Base-by-base conservation (phyloP, 1,140 invertebrate genomes). In the Drosophila bipectinata region DNA sequence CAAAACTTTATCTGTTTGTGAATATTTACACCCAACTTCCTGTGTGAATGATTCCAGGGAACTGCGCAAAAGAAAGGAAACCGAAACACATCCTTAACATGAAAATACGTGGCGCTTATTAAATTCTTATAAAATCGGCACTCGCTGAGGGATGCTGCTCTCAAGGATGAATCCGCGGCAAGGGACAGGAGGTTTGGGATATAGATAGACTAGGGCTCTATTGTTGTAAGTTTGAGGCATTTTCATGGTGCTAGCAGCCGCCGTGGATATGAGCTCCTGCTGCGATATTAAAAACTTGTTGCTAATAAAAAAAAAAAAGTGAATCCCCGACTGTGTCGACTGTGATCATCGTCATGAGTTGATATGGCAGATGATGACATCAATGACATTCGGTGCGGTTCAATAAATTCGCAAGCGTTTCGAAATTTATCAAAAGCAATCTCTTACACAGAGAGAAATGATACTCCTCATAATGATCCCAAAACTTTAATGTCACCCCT, bases 361-460 rank as follows among this genome's bases (percentile, higher is more conserved):
- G 79, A 53, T 30, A 54, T 62, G 64, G 59, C 58, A 44, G 41
- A 60, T 77, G 72, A 64, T 87, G 83, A 83, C 83, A 87, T 88
- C 79, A 88, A 87, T 87, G 83, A 88, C 83, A 88, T 88, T 88
- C 87, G 83, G 75, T 88, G 83, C 83, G 83, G 83, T 88, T 88
- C 83, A 88, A 88, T 88, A 88, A 88, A 82, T 88, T 88, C 77
- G 68, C 79, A 88, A 82, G 60, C 78, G 53, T 37, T 64, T 62
- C 66, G 61, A 72, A 80, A 68, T 51, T 30, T 21, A 7, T n/a
- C 24, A 10, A 1, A 28, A 15, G 30, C 3, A 37, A 15, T 37
- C 3, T 2, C 12, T 8, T 34, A 30, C 64, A 47, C 60, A 21
- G 4, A 7, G 14, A 6, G 15, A 44, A 44, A 41, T 14, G 14